Evolutionary conservation across 2,888 invertebrate species (phyloP).

Genomic region (Mimachlamys varia): DNA sequence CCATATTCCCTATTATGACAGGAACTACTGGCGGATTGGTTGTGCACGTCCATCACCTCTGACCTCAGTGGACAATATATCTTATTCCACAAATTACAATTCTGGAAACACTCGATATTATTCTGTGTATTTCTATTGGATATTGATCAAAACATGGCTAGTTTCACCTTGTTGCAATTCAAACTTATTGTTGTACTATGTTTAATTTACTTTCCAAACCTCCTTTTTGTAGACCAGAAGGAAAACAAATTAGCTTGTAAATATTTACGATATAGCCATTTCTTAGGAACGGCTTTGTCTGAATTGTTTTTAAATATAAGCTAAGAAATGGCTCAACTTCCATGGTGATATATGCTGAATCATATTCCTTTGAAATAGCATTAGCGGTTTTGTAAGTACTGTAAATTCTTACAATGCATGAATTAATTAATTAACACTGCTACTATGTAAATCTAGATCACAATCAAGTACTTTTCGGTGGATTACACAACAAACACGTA

Average conservation of each 20-base stretch:
- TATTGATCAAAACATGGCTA: background rate
- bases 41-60: background rate
- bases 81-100: conserved; percentile 14
- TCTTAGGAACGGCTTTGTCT: no score
- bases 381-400: no score
- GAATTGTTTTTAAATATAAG: no score
- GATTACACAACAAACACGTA: no score
- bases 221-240: background rate
- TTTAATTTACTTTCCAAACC: background rate
- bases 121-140: background rate
- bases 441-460: no score
- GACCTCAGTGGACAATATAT: background rate
- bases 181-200: background rate
- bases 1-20: conserved; percentile 12
- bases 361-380: no score
- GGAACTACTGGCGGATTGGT: background rate
- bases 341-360: no score
- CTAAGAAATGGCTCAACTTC: no score
- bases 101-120: background rate
- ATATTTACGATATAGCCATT: background rate
- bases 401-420: no score
- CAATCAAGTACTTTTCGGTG: no score
- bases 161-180: background rate
- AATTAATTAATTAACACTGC: no score
- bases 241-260: background rate